Percentiles rank a stretch among this genome's conserved stretches.
Conservation (phyloP, 2,113 vertebrate species). For the Mixornis gularis region DNA sequence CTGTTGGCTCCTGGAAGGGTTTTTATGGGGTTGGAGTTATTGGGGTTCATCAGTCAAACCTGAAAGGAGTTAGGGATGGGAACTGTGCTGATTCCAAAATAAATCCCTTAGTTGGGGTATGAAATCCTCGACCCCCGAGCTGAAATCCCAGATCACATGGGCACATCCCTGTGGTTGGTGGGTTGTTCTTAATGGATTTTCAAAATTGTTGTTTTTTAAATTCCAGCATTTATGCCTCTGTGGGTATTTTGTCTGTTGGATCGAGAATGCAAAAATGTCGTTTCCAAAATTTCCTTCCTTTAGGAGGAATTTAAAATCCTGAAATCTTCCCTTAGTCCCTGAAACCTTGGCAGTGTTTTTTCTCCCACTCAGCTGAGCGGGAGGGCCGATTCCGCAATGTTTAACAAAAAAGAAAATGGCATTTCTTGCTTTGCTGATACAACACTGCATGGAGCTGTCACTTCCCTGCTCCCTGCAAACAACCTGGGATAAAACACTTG, state of each 20-base stretch:
- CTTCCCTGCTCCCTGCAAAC: not conserved
- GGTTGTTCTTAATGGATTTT: not conserved
- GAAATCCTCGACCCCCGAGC: not conserved
- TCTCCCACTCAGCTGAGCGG: not conserved
- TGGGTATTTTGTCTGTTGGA: not conserved
- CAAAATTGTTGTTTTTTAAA: not conserved
- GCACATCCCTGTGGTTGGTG: fast-evolving
- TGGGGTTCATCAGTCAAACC: not conserved
- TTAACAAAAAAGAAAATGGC: not conserved
- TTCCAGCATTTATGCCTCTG: not conserved
- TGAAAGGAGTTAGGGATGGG: not conserved
- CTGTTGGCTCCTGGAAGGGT: not conserved
- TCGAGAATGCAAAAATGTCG: not conserved
- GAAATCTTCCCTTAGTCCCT: not conserved
- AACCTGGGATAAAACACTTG: not conserved
- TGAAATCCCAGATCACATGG: not conserved
- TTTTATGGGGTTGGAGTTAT: not conserved
- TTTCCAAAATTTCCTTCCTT: not conserved
- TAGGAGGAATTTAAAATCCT: not conserved
- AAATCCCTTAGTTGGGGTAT: not conserved
- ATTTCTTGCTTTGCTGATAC: not conserved
- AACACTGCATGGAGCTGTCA: not conserved
- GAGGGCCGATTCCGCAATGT: not conserved
- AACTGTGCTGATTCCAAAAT: not conserved
- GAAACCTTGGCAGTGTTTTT: not conserved